A percentile compares a stretch with the other conserved stretches of the same genome.
Conservation (phyloP, 2,888 invertebrate species). For the Sepioteuthis lessoniana region DNA sequence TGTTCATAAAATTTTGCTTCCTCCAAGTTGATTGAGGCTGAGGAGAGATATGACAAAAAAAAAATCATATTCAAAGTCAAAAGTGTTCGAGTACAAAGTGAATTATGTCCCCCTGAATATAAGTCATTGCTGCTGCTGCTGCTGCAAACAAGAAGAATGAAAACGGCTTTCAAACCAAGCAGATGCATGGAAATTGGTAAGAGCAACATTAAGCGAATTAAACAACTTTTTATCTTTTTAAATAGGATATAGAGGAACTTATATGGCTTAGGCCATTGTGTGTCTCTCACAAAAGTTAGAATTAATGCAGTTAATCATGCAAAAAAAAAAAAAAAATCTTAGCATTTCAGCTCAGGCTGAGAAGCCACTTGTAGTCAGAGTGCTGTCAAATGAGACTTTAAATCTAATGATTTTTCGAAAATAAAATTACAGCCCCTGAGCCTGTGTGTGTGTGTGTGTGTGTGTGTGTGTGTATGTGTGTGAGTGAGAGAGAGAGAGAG, state of each 20-base stretch:
- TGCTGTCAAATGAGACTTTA: neutral
- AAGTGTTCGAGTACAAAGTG: neutral
- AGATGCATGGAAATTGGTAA: too few species aligned
- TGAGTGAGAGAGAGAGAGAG: too few species aligned
- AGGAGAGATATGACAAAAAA: neutral
- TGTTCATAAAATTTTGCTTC: neutral
- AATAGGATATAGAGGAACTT: too few species aligned
- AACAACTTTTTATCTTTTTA: too few species aligned
- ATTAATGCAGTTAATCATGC: too few species aligned
- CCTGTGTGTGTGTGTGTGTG: neutral
- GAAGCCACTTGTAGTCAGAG: neutral
- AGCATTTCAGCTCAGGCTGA: neutral
- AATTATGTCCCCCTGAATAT: neutral
- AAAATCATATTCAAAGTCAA: neutral
- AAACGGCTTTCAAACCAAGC: too few species aligned
- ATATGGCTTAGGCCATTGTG: too few species aligned
- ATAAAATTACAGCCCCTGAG: conserved; percentile 14
- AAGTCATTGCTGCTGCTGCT: too few species aligned
- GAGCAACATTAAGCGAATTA: too few species aligned
- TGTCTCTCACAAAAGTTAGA: too few species aligned
- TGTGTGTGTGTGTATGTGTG: too few species aligned
- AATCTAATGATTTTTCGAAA: neutral
- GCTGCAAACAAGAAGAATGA: too few species aligned
- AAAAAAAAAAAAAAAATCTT: neutral
- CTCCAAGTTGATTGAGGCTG: neutral